Conservation (phyloP, 2,888 invertebrate species). For the Tenthredo livida region DNA sequence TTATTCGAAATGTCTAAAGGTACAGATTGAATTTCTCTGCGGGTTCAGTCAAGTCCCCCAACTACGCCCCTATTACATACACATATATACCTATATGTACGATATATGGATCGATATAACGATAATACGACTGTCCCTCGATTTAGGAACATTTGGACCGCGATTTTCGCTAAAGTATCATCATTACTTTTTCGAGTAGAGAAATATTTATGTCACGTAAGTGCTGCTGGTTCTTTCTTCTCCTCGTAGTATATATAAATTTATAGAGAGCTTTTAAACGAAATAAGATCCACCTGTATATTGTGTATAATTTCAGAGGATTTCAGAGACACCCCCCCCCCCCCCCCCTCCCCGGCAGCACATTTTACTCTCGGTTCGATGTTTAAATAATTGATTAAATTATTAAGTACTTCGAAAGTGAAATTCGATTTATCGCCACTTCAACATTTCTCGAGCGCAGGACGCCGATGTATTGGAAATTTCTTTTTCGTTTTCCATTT, state of each 20-base stretch:
- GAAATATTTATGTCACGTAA: slow-evolving; percentile 22
- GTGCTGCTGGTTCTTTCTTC: background rate
- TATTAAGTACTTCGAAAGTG: slow-evolving; percentile 46
- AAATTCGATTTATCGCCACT: slow-evolving; percentile 26
- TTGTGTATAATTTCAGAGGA: background rate
- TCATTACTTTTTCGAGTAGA: slow-evolving; percentile 24
- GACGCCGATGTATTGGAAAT: background rate
- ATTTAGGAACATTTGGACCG: slow-evolving; percentile 39
- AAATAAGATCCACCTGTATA: background rate
- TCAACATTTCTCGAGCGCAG: background rate
- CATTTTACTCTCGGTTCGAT: slow-evolving; percentile 29
- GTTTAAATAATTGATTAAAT: slow-evolving; percentile 38
- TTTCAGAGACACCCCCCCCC: background rate
- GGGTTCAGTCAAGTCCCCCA: slow-evolving; percentile 34
- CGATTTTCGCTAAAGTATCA: slow-evolving; percentile 31
- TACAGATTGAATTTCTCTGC: slow-evolving; percentile 47
- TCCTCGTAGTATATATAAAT: slow-evolving; percentile 14
- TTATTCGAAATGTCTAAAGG: slow-evolving; percentile 28
- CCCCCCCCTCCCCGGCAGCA: background rate
- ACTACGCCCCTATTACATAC: background rate
- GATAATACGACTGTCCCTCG: slow-evolving; percentile 38
- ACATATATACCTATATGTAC: background rate
- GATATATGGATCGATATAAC: slow-evolving; percentile 35
- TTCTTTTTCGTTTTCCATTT: background rate
- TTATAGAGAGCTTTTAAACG: slow-evolving; percentile 14